Evolutionary conservation across 1,140 invertebrate genomes (phyloP).

Genomic region (Drosophila ambigua): DNA sequence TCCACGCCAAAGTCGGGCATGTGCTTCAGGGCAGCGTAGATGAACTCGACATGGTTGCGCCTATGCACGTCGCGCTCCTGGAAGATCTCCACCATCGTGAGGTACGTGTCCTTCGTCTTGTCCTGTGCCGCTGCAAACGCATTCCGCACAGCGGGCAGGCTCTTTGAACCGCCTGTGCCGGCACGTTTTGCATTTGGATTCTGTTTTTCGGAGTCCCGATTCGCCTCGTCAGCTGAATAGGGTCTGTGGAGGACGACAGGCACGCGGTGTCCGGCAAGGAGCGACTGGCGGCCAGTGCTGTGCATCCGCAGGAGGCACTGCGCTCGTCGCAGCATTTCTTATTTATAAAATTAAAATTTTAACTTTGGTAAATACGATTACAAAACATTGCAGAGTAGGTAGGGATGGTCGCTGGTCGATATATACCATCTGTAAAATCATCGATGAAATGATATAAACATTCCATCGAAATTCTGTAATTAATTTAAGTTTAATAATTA

Average conservation of each 20-base stretch:
- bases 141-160: conserved; percentile 63
- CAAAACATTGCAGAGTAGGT: conserved; percentile 43
- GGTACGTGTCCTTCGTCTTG: conserved; percentile 90
- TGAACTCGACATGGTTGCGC: conserved; percentile 96
- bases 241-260: conserved; percentile 16
- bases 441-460: no score
- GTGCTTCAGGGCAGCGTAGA: conserved; percentile 92
- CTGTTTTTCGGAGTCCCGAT: conserved; percentile 9
- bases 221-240: conserved; percentile 32
- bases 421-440: no score
- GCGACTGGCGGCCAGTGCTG: conserved; percentile 21
- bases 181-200: conserved; percentile 23
- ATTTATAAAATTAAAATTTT: conserved; percentile 47
- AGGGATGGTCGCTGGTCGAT: no score
- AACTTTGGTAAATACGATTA: conserved; percentile 49
- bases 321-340: conserved; percentile 66
- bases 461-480: no score
- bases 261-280: conserved; percentile 12
- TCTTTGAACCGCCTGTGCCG: conserved; percentile 26
- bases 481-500: no score
- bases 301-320: conserved; percentile 59
- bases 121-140: conserved; percentile 76
- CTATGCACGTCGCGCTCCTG: conserved; percentile 86
- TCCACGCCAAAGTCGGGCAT: conserved; percentile 96
- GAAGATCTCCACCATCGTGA: conserved; percentile 90